Evolutionary conservation across 2,113 vertebrate genomes (phyloP), one percentile per base, ranked within the genome.

Genomic region (Mormyrus iriodes): DNA sequence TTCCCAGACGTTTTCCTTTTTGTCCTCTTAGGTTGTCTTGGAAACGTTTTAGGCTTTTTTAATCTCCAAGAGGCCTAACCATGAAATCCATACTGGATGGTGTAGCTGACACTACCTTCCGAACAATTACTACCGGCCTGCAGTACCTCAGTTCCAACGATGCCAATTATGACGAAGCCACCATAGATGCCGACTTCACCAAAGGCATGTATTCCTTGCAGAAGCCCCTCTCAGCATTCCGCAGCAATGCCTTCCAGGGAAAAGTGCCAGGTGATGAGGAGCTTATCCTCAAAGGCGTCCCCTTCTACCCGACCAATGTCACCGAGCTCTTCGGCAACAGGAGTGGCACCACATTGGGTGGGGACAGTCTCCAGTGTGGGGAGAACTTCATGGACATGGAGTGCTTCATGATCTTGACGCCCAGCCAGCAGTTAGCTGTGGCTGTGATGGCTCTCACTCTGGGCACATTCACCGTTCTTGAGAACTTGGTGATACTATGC

Each of bases 301-400:
- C 97, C 0, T 96, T 96, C 89, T 98, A 96, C 92, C 96, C 97
- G 88, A 95, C 96, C 89, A 99, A 99, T 90, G 94, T 97, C 90
- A 98, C 97, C 12, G 98, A 99, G 89, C 95, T 97, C 91, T 97
- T 97, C 91, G 96, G 96, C 92, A 98, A 98, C 95, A 96, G 97
- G 93, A 98, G 96, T 88, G 93, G 97, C 0, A 96, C 97, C 0
- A 97, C 95, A 92, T 97, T 98, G 58, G 97, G 96, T 84, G 96
- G 97, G 0, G 96, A 96, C 52, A 98, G 92, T 65, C 95, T 99
- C 91, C 97, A 99, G 87, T 99, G 98, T 31, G 98, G 98, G 44
- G 98, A 99, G 95, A 99, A 99, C 96, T 99, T 99, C 90, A 98
- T 99, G 98, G 98, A 99, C 96, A 99, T 99, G 98, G 98, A 99